These are phyloP conservation scores for Cotesia congregata DNA, from an alignment of 2,888 invertebrate species.

Conservation along the genomic window DNA sequence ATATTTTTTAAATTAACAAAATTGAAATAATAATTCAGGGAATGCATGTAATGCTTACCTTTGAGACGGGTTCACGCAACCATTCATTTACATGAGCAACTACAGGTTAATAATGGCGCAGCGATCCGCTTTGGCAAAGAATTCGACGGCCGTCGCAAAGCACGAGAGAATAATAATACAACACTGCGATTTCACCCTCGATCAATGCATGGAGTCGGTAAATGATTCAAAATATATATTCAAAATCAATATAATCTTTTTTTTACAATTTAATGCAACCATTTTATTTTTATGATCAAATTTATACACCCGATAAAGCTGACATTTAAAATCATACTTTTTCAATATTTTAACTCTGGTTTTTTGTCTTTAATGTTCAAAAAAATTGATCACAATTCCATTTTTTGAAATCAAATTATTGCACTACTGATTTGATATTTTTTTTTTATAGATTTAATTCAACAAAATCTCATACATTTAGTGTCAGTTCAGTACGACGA, in stretches of 20 bases:
- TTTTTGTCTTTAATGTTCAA: not conserved
- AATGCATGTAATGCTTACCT: conserved; percentile 27
- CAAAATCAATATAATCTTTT: not conserved
- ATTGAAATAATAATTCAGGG: conserved; percentile 6
- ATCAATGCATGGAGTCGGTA: not conserved
- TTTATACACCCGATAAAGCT: too few relatives aligned
- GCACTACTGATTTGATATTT: too few relatives aligned
- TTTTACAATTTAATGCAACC: not conserved
- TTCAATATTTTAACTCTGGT: conserved; percentile 23
- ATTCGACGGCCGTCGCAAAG: conserved; percentile 16
- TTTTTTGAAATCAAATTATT: too few relatives aligned
- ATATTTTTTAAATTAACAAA: too few relatives aligned
- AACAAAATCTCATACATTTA: not conserved
- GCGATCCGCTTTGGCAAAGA: not conserved
- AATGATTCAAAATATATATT: not conserved
- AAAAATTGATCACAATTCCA: too few relatives aligned
- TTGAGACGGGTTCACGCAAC: conserved; percentile 15
- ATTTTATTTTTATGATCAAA: not conserved
- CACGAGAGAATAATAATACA: not conserved
- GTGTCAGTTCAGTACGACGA: conserved; percentile 48
- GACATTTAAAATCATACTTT: not conserved
- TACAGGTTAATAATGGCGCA: not conserved
- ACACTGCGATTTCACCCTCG: conserved; percentile 31
- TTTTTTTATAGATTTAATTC: too few relatives aligned
- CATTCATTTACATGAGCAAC: conserved; percentile 7